Conservation (phyloP, 2,113 vertebrate species). For the Nycticorax nycticorax region DNA sequence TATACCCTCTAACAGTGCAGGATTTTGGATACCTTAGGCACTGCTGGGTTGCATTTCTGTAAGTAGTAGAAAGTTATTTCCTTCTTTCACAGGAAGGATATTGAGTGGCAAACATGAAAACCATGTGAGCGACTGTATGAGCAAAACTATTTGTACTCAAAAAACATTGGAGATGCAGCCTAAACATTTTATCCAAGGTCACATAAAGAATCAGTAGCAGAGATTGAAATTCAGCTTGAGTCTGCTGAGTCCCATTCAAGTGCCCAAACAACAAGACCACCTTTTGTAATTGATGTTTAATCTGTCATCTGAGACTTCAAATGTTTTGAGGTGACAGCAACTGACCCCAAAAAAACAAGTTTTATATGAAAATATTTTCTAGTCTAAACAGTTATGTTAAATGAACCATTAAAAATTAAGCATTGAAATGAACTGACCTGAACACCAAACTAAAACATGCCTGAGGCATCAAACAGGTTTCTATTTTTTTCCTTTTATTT, state of each 20-base stretch:
- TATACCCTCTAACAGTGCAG: not conserved
- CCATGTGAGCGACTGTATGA: not conserved
- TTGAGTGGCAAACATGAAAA: not conserved
- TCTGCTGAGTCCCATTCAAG: not conserved
- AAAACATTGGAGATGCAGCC: not conserved
- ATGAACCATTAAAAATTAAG: constrained; percentile 76
- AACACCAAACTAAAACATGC: constrained; percentile 69
- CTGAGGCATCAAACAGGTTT: constrained; percentile 74
- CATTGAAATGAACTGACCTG: constrained; percentile 78
- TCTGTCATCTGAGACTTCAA: constrained; percentile 20
- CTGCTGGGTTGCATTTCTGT: not conserved
- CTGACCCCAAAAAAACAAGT: constrained; percentile 40
- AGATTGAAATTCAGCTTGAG: not conserved
- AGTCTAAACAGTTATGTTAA: constrained; percentile 63
- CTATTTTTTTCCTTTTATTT: constrained; percentile 73
- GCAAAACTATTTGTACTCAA: not conserved
- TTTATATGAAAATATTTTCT: constrained; percentile 71
- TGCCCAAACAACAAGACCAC: not conserved
- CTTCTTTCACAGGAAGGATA: not conserved
- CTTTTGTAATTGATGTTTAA: not conserved
- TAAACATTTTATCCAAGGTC: not conserved
- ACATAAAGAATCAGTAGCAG: not conserved
- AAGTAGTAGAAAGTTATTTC: not conserved
- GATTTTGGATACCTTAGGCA: not conserved
- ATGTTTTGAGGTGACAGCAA: constrained; percentile 47